Base-by-base conservation (phyloP, 2,797 vertebrate genomes). In the Protonibea diacanthus region DNA sequence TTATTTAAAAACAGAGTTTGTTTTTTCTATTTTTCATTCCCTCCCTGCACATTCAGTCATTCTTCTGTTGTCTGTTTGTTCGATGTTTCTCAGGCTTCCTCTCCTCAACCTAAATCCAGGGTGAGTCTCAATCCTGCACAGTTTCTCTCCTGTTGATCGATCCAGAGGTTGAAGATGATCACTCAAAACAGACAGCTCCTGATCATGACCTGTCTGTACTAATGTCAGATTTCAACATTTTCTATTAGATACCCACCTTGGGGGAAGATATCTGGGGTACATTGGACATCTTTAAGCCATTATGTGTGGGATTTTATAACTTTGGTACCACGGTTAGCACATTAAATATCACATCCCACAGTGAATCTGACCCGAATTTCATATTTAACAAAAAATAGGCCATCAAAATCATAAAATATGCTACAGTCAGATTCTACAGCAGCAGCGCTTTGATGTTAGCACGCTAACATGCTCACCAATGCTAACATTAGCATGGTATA, bases 81-180 rank as follows among this genome's bases (percentile, higher is more conserved):
- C 81, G 84, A 69, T 91, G 77, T 85, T 85, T 66, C 75, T 84
- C 90, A 96, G 95, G 95, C 94, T 66, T 94, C 95, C 66, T 92
- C 95, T 88, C 95, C 95, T 92, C 94, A 85, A 84, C 94, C 95
- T 71, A 96, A 95, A 91, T 96, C 95, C 80, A 95, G 92, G 94
- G 95, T 96, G 89, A 95, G 95, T 94, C 53, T 42, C 59, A n/a
- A 60, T 81, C 70, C 12, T 68, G 47, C 29, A 47, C 60, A 61
- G 8, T 52, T 40, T 70, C 17, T 69, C 15, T 70, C 63, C 58
- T 29, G n/a, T 63, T 59, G 33, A 33, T 71, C 15, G 18, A n/a
- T 68, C 4, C 76, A 76, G 80, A 72, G 4, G 4, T 33, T 14
- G 38, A 55, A n/a, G 45, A 10, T 40, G 18, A 59, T 63, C 0